A percentile compares a stretch with the other conserved stretches of the same genome.
phyloP scores from a whole-genome alignment of 2,888 invertebrate species.

The Ptycholaimellus sp. region DNA sequence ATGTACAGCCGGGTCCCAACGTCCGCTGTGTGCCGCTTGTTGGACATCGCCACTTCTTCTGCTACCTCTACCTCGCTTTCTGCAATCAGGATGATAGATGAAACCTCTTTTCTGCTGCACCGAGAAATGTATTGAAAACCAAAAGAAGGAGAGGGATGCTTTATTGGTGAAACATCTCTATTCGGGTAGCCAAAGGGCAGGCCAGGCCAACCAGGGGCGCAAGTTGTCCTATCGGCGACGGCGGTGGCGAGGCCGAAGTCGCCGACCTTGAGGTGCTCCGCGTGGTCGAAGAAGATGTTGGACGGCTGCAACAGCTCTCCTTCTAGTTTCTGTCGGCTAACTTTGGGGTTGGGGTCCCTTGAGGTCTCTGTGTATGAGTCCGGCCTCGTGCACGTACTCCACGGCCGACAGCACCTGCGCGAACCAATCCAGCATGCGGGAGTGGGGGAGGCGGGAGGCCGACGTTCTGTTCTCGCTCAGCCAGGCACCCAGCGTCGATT shows the following conservation, averaged over 20 bases:
- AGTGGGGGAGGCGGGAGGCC: constrained; percentile 7
- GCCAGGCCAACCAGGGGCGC: too few relatives aligned
- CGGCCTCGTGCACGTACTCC: constrained; percentile 71
- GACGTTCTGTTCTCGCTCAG: constrained; percentile 28
- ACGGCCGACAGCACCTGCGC: constrained; percentile 77
- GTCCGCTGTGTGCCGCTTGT: constrained; percentile 28
- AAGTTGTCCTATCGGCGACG: too few relatives aligned
- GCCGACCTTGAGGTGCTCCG: constrained; percentile 73
- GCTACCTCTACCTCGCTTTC: too few relatives aligned
- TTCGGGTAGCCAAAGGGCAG: too few relatives aligned
- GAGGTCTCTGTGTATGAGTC: constrained; percentile 78
- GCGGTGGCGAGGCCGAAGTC: constrained; percentile 97
- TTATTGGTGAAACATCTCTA: too few relatives aligned
- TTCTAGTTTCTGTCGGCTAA: too few relatives aligned
- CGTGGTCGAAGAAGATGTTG: constrained; percentile 71
- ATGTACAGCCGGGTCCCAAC: constrained; percentile 82
- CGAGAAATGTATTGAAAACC: too few relatives aligned
- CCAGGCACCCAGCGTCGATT: constrained; percentile 78
- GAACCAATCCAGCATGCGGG: constrained; percentile 32
- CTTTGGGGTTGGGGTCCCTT: too few relatives aligned
- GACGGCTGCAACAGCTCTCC: constrained; percentile 48
- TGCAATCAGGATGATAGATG: too few relatives aligned
- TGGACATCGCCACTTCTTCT: too few relatives aligned
- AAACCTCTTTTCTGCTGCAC: too few relatives aligned
- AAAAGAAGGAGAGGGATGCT: too few relatives aligned